These are phyloP conservation scores for Synchiropus splendidus DNA, from an alignment of 2,113 vertebrate species.

Conservation along the genomic window DNA sequence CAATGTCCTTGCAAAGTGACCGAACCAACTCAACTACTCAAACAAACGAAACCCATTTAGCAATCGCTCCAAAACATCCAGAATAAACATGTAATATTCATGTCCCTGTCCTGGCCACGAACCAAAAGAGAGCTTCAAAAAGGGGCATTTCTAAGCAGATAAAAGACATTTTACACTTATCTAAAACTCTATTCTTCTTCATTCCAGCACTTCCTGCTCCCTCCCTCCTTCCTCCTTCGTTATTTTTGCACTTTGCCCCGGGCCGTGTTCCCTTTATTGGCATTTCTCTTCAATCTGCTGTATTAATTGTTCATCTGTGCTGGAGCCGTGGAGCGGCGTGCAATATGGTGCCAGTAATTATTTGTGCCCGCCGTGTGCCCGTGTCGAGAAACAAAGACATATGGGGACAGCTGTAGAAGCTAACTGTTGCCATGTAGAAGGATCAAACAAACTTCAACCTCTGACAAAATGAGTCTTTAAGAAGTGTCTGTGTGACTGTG, in stretches of 20 bases:
- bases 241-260: constrained; percentile 37
- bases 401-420: constrained; percentile 26
- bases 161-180: constrained; percentile 20
- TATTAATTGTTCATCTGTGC: constrained; percentile 66
- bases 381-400: constrained; percentile 22
- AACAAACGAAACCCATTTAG: too few relatives aligned
- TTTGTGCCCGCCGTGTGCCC: constrained; percentile 49
- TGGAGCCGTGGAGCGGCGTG: constrained; percentile 36
- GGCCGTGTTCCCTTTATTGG: constrained; percentile 54
- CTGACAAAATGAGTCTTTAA: too few relatives aligned
- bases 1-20: too few relatives aligned
- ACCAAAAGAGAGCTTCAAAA: too few relatives aligned
- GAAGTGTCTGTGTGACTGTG: too few relatives aligned
- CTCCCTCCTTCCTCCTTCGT: constrained; percentile 7
- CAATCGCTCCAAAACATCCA: too few relatives aligned
- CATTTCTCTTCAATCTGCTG: constrained; percentile 60
- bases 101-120: too few relatives aligned
- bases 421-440: constrained; percentile 52
- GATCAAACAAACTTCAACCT: too few relatives aligned
- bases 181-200: constrained; percentile 15
- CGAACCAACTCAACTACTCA: too few relatives aligned
- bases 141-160: too few relatives aligned
- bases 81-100: too few relatives aligned
- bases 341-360: constrained; percentile 61
- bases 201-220: constrained; percentile 30